Evolutionary conservation across 2,797 vertebrate species (phyloP), one percentile per base, ranked within the genome.

Genomic region (Enteromius viviparus): DNA sequence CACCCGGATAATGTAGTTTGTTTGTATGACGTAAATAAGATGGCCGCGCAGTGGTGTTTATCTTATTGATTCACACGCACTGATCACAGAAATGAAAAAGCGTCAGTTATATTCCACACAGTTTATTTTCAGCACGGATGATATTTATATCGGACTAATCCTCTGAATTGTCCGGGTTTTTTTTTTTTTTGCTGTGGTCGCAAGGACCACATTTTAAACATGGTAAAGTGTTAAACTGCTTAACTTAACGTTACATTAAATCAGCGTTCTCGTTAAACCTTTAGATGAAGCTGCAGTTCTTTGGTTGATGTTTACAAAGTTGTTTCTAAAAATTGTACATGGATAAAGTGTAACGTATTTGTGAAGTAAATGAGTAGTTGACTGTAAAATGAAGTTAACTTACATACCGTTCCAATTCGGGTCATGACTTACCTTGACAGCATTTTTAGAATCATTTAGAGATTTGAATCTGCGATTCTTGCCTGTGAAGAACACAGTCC

Each of bases 41-140:
- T 82, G 75, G 84, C 71, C 10, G 81, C 62, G 37, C 65, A 42
- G 23, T 65, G 34, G 19, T 68, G 68, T 58, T 82, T 66, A 53
- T 55, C 4, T 66, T 40, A 78, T 45, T 58, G 70, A 81, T 32
- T 21, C 23, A 45, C 51, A 55, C 45, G 58, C 4, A 66, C 14
- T 32, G 47, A 55, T 68, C 26, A 62, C 45, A 71, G 80, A 76
- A 14, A 64, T 51, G 71, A 62, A 76, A 79, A 60, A 10, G 26
- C 58, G 29, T 4, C 6, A 32, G 72, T 58, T 64, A 12, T 11
- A n/a, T 72, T 23, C 14, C 32, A 21, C 14, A 8, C 11, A 49
- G 37, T 45, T 62, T 32, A 62, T 72, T 72, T 47, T 37, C 55
- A 49, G 26, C 53, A 34, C 53, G 40, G 12, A 37, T 32, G 49